Percentiles rank a stretch among this genome's conserved stretches.
Conservation (phyloP, 1,140 invertebrate species). For the Lamellibrachia luymesi region DNA sequence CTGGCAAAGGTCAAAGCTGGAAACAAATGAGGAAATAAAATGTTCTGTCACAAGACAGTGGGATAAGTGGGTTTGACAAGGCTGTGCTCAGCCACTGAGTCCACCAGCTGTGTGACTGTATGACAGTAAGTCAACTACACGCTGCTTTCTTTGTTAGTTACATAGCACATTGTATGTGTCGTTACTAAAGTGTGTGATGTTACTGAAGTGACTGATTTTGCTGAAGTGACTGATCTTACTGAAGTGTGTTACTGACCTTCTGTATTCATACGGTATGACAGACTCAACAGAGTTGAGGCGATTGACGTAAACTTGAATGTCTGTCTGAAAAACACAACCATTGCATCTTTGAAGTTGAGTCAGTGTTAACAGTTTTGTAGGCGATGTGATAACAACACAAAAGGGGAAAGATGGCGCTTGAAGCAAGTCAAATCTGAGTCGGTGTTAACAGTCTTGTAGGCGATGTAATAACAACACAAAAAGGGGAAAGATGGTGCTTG, state of each 20-base stretch:
- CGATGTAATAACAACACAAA: background rate
- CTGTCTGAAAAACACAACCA: slow-evolving; percentile 68
- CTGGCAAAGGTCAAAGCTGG: slow-evolving; percentile 89
- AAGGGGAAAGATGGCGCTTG: background rate
- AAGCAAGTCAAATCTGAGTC: too few species aligned
- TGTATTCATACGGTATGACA: slow-evolving; percentile 96
- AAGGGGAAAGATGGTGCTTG: background rate
- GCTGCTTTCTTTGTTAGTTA: background rate
- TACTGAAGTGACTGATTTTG: background rate
- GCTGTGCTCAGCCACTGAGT: background rate
- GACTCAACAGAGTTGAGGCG: slow-evolving; percentile 93
- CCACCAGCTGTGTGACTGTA: background rate
- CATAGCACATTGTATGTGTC: background rate
- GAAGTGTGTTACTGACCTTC: slow-evolving; percentile 66
- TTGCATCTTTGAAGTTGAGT: slow-evolving; percentile 16
- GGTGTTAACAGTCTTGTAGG: too few species aligned
- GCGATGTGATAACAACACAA: background rate
- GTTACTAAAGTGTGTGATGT: background rate
- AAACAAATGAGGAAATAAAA: slow-evolving; percentile 34
- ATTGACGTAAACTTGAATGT: slow-evolving; percentile 88
- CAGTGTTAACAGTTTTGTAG: too few species aligned
- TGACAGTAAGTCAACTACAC: background rate
- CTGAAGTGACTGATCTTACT: slow-evolving; percentile 8
- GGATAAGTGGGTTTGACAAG: background rate
- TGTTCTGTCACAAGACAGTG: background rate